Conservation (phyloP, 30 jellyfish, hydroid and myxozoan species). For the Cassiopea andromeda region DNA sequence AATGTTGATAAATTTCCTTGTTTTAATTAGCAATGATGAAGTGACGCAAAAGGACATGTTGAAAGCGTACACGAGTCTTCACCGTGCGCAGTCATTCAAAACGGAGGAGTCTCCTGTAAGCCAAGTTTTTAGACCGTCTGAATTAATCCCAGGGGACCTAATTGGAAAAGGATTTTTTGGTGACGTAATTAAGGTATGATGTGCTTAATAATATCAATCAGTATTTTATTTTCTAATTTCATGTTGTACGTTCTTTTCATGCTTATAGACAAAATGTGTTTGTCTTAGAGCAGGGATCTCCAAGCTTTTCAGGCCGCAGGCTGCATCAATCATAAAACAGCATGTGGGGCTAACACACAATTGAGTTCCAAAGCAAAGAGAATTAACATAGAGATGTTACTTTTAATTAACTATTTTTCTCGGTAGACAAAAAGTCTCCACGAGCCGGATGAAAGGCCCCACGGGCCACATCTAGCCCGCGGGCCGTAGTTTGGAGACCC, state of each 20-base stretch:
- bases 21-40: constrained; percentile 32
- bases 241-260: not conserved
- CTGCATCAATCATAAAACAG: not conserved
- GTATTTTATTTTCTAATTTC: too few relatives aligned
- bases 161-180: constrained; percentile 95
- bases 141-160: constrained; percentile 73
- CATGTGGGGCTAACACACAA: not conserved
- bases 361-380: not conserved
- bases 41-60: constrained; percentile 42
- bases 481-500: too few relatives aligned
- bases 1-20: not conserved
- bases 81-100: constrained; percentile 89
- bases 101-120: constrained; percentile 53
- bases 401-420: too few relatives aligned
- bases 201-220: not conserved
- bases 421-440: too few relatives aligned
- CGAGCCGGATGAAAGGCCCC: too few relatives aligned
- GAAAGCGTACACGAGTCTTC: constrained; percentile 17
- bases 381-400: not conserved
- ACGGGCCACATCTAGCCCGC: too few relatives aligned
- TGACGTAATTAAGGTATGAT: constrained; percentile 76
- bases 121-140: constrained; percentile 86
- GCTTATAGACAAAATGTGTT: not conserved
- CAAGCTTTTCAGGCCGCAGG: not conserved
- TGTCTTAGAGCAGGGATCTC: not conserved